These are phyloP conservation scores for Hydra vulgaris DNA, from an alignment of 30 jellyfish, hydroid and myxozoan species.

Conservation along the genomic window DNA sequence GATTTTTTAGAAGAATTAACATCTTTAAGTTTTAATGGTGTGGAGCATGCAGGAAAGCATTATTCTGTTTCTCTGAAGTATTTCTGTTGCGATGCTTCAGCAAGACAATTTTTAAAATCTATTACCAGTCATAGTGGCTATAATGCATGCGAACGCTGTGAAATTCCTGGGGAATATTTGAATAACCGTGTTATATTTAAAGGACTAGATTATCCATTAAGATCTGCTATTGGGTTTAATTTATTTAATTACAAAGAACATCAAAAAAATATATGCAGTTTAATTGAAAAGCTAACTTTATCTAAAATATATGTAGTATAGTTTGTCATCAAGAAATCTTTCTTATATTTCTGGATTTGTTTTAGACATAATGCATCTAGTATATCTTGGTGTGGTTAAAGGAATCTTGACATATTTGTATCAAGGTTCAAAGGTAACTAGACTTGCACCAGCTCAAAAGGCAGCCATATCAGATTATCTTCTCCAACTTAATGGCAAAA, in stretches of 20 bases:
- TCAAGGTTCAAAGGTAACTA: no score
- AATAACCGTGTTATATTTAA: background rate
- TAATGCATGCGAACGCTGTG: background rate
- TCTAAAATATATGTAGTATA: no score
- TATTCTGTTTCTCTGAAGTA: background rate
- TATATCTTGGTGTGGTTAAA: no score
- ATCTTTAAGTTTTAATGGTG: background rate
- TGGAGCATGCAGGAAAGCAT: background rate
- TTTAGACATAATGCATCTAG: no score
- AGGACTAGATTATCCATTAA: background rate
- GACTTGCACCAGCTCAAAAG: no score
- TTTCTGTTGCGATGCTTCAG: background rate
- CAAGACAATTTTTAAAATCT: no score
- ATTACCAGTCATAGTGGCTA: background rate
- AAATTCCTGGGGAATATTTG: background rate
- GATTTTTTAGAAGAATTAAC: conserved; percentile 17
- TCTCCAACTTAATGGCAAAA: no score
- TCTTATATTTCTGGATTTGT: no score
- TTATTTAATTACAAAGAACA: background rate
- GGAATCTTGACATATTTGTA: no score
- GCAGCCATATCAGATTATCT: no score
- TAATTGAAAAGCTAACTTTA: no score
- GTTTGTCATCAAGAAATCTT: background rate
- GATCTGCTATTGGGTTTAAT: background rate
- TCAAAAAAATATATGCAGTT: no score